Conservation (phyloP, 2,888 invertebrate genomes). For the Rhingia rostrata region DNA sequence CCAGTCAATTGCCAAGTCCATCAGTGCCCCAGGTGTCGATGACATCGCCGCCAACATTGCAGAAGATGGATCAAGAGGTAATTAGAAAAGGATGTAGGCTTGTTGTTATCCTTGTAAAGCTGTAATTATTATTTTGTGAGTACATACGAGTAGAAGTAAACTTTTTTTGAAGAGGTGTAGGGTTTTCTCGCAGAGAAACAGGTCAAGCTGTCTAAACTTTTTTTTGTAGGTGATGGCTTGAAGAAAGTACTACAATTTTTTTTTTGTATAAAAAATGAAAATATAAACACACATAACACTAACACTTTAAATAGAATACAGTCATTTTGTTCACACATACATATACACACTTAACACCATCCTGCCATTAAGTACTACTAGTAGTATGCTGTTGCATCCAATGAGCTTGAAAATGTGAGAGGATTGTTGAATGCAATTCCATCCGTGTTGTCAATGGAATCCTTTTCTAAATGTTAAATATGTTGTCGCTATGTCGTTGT, state of each 20-base stretch:
- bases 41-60: conserved; percentile 82
- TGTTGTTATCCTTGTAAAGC: conserved; percentile 55
- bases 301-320: conserved; percentile 46
- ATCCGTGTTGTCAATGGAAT: conserved; percentile 3
- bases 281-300: conserved; percentile 62
- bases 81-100: conserved; percentile 75
- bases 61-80: conserved; percentile 86
- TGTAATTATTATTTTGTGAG: conserved; percentile 59
- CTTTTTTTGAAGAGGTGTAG: conserved; percentile 66
- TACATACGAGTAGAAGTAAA: conserved; percentile 55
- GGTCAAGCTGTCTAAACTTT: conserved; percentile 33
- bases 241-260: conserved; percentile 21
- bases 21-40: conserved; percentile 83
- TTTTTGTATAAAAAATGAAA: conserved; percentile 18
- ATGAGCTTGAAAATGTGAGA: conserved; percentile 58
- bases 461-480: too few relatives aligned
- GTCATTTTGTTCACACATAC: conserved; percentile 30
- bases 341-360: conserved; percentile 49
- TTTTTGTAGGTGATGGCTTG: conserved; percentile 54
- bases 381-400: conserved; percentile 48
- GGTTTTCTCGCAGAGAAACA: conserved; percentile 28
- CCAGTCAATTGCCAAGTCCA: conserved; percentile 82
- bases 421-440: conserved; percentile 33
- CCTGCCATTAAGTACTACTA: conserved; percentile 43
- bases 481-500: conserved; percentile 63